phyloP scores from a whole-genome alignment of 1,140 invertebrate species.

The Drosophila parvula region DNA sequence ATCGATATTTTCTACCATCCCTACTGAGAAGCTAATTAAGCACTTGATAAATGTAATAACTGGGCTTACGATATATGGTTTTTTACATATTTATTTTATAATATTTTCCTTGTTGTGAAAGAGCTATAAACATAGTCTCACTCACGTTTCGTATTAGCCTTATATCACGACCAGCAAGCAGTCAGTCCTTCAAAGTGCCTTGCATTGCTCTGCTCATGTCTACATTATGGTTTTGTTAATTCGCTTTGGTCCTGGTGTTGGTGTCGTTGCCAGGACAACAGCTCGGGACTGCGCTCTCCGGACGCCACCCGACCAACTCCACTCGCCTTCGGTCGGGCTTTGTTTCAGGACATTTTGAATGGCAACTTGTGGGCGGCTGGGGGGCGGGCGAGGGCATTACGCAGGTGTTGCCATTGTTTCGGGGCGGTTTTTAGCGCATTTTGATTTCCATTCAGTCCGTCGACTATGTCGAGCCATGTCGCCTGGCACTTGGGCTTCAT shows the following conservation, averaged over 20 bases:
- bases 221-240: constrained; percentile 72
- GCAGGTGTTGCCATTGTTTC: constrained; percentile 75
- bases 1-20: too few relatives aligned
- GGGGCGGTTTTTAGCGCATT: constrained; percentile 77
- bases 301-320: constrained; percentile 12
- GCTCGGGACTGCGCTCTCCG: constrained; percentile 14
- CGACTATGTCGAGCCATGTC: constrained; percentile 39
- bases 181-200: constrained; percentile 21
- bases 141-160: constrained; percentile 3
- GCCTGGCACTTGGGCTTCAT: constrained; percentile 69
- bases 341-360: constrained; percentile 59
- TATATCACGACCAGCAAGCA: neutral
- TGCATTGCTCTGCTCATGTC: constrained; percentile 55
- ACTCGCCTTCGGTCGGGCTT: constrained; percentile 71
- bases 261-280: constrained; percentile 71
- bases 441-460: constrained; percentile 66
- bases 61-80: neutral
- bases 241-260: constrained; percentile 63
- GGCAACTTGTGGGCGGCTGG: constrained; percentile 33
- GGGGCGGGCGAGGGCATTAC: constrained; percentile 37
- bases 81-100: too few relatives aligned
- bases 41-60: neutral
- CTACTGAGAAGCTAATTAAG: too few relatives aligned
- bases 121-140: too few relatives aligned
- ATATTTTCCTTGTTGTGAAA: too few relatives aligned